Conservation (phyloP, 2,113 vertebrate genomes). For the Grallaria varia region DNA sequence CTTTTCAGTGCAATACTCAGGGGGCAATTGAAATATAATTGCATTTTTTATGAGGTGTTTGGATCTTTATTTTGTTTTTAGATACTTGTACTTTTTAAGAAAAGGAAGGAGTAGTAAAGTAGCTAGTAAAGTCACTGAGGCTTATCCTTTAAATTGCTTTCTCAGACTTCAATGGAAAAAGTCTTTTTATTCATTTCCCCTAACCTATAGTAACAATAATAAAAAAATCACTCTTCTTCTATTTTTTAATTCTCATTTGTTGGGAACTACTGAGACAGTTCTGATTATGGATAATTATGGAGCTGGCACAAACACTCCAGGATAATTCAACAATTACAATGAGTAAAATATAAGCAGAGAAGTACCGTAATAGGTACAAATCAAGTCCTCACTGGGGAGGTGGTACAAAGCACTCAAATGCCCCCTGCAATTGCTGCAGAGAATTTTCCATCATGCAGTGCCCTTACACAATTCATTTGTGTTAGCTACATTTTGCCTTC, state of each 20-base stretch:
- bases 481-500: not conserved
- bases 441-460: not conserved
- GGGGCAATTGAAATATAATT: constrained; percentile 9
- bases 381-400: not conserved
- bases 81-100: not conserved
- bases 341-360: not conserved
- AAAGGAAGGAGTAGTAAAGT: not conserved
- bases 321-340: not conserved
- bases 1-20: not conserved
- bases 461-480: not conserved
- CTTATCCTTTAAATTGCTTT: constrained; percentile 3
- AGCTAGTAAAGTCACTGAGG: not conserved
- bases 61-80: not conserved
- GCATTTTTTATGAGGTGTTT: not conserved
- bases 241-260: not conserved
- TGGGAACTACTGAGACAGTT: not conserved
- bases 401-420: not conserved
- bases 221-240: not conserved
- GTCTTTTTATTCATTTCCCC: not conserved
- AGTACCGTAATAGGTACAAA: not conserved
- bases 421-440: not conserved
- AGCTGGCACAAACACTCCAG: not conserved
- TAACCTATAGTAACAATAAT: not conserved
- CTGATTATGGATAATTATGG: not conserved
- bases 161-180: not conserved